Evolutionary conservation across 2,797 vertebrate genomes (phyloP), one percentile per base, ranked within the genome.

Genomic region (Pelochelys cantorii): DNA sequence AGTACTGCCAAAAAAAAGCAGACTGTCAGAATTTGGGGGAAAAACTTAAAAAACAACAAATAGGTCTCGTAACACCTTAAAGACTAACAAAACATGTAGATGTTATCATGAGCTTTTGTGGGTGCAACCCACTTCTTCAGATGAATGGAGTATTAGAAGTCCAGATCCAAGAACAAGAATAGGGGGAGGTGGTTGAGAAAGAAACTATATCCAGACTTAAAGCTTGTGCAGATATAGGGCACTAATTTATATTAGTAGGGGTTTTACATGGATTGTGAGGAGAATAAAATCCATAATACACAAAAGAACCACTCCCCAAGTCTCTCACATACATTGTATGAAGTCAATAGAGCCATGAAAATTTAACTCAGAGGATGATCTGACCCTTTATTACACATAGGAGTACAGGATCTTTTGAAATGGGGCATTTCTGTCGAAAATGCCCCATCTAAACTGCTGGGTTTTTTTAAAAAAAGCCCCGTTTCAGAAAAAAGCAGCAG

Each of bases 21-120:
- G 90, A 13, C 68, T 65, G 53, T 20, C 84, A 92, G 87, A 1
- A 27, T 68, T 48, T 14, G 11, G 55, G 80, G 84, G 81, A 81
- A 81, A 91, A 23, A 48, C 42, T 48, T 48, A 48, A 48, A 48
- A 48, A 48, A 48, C 42, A 48, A 48, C 42, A 48, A 48, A 48
- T 48, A 48, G 42, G 42, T 48, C 42, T 48, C 7, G 42, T 48
- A 48, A 8, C 42, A 48, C 42, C 42, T 48, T 48, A 48, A 48
- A 48, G 42, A 48, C 42, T 48, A 48, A 48, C 42, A 48, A 48
- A 48, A 48, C 42, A 48, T 48, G 42, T 48, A 48, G 42, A 48
- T 8, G 42, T 7, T 48, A 48, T 48, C 42, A 48, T 48, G 42
- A 48, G 42, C 7, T 48, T 48, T 48, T 48, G 42, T 48, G 42